phyloP scores from a whole-genome alignment of 2,797 vertebrate genomes.

The Menidia menidia region DNA sequence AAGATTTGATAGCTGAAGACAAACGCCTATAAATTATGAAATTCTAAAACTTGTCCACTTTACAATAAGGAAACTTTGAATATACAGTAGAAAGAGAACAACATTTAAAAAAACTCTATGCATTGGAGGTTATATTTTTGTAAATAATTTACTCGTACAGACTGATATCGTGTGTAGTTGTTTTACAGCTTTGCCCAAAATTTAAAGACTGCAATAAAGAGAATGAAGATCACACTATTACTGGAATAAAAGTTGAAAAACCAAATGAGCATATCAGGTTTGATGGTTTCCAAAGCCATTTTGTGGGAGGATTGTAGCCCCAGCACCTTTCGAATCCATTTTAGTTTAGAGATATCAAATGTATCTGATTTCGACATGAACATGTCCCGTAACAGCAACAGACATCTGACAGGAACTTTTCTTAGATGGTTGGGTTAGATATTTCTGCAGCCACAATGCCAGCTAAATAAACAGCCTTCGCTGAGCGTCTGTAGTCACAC shows the following conservation, averaged over 20 bases:
- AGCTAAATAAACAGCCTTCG: slow-evolving; percentile 76
- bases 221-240: slow-evolving; percentile 56
- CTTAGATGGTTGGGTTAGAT: slow-evolving; percentile 58
- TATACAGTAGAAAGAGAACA: slow-evolving; percentile 28
- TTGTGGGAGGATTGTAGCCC: not conserved
- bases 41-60: slow-evolving; percentile 50
- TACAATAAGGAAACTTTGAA: slow-evolving; percentile 15
- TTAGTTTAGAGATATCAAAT: slow-evolving; percentile 2
- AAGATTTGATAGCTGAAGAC: slow-evolving; percentile 59
- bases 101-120: slow-evolving; percentile 35
- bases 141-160: slow-evolving; percentile 32
- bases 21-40: slow-evolving; percentile 57
- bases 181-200: slow-evolving; percentile 42
- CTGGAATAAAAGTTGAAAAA: slow-evolving; percentile 61
- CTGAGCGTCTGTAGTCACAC: slow-evolving; percentile 65
- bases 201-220: slow-evolving; percentile 50
- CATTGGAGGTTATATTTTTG: slow-evolving; percentile 23
- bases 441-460: slow-evolving; percentile 70
- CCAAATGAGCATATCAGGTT: slow-evolving; percentile 34
- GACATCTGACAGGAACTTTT: slow-evolving; percentile 63
- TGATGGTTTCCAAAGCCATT: not conserved
- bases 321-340: slow-evolving; percentile 19
- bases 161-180: not conserved
- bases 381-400: slow-evolving; percentile 59
- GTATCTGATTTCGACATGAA: slow-evolving; percentile 34